Evolutionary conservation across 2,797 vertebrate genomes (phyloP), one percentile per base, ranked within the genome.

Genomic region (Tachyglossus aculeatus): DNA sequence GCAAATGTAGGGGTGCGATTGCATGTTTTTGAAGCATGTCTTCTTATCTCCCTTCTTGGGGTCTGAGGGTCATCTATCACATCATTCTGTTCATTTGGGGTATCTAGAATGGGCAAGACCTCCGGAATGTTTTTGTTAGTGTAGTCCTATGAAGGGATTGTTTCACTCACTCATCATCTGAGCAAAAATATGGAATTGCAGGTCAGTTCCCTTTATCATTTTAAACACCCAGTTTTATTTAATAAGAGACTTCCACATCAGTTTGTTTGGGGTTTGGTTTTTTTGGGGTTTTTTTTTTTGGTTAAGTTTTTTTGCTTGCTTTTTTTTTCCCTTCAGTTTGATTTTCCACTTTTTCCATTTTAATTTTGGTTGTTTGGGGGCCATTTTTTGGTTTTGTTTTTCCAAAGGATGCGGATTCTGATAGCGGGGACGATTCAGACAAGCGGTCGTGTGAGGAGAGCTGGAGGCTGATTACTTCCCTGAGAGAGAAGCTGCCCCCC

Each of bases 341-440:
- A 94, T 90, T 88, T 91, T 94, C 82, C 48, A 36, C 89, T 95
- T 92, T 93, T 95, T 94, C 93, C 91, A 90, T 95, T 95, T 94
- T 95, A 94, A 95, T 96, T 94, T 96, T 95, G 93, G 90, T 94
- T 94, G 88, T 94, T 96, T 96, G 92, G 93, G 93, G 93, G 93
- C 93, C 92, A 93, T 91, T 93, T 93, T 93, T 94, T 93, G 86
- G 91, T 93, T 94, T 93, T 94, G 92, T 92, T 97, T 97, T 95
- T 95, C 93, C 96, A 90, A 99, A 99, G 98, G 98, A 99, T 81
- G 98, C 97, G 91, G 98, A 99, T 93, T 99, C 98, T 95, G 98
- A 99, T 97, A 99, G 98, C 97, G 98, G 98, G 82, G 98, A 99
- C 95, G 98, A 99, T 95, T 99, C 98, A 91, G 98, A 99, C 97